phyloP scores from a whole-genome alignment of 1,140 invertebrate genomes.

The Leptopilina clavipes region DNA sequence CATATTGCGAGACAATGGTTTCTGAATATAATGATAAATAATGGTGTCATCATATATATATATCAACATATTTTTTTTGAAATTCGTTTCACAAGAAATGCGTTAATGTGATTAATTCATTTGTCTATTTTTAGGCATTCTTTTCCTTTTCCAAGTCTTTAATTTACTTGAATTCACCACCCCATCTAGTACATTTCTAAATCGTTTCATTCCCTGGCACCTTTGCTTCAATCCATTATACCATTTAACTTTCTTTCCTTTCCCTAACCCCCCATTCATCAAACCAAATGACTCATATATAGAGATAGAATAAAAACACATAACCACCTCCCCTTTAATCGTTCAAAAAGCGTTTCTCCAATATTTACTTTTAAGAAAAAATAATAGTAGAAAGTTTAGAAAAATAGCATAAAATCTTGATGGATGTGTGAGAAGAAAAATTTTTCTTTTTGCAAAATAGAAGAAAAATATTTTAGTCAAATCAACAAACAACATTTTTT shows the following conservation, averaged over 20 bases:
- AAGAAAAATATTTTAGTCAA: too few species aligned
- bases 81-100: not conserved
- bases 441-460: too few species aligned
- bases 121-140: not conserved
- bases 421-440: too few species aligned
- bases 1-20: not conserved
- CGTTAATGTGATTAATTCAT: not conserved
- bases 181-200: not conserved
- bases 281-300: not conserved
- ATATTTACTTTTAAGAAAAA: too few species aligned
- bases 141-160: not conserved
- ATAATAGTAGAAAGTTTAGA: too few species aligned
- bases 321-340: not conserved
- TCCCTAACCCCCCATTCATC: not conserved
- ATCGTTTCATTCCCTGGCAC: conserved; percentile 3
- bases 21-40: not conserved
- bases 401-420: too few species aligned
- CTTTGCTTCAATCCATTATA: not conserved
- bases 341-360: not conserved
- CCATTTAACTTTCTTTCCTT: conserved; percentile 6
- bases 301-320: not conserved
- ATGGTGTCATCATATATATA: not conserved
- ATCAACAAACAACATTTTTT: too few species aligned
- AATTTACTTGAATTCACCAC: not conserved
- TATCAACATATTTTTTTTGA: too few species aligned